Evolutionary conservation across 2,113 vertebrate genomes (phyloP).

Genomic region (Hassar affinis): DNA sequence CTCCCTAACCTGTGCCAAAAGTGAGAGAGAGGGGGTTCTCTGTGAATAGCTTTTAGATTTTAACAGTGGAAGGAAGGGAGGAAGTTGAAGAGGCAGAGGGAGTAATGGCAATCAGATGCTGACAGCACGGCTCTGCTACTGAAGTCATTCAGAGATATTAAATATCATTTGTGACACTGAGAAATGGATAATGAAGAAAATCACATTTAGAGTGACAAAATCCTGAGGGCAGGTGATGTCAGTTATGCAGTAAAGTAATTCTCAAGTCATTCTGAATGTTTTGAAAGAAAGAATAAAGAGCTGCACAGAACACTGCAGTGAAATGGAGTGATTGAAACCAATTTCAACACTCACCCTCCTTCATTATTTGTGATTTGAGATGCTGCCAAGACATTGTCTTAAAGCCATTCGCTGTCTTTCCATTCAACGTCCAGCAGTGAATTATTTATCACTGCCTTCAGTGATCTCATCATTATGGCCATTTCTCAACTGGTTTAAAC

Average conservation of each 20-base stretch:
- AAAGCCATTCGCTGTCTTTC: not conserved
- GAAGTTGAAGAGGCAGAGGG: slow-evolving; percentile 30
- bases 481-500: not conserved
- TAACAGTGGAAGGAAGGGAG: slow-evolving; percentile 40
- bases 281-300: not conserved
- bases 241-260: slow-evolving; percentile 2
- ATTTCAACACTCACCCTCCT: not conserved
- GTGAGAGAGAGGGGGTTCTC: slow-evolving; percentile 18
- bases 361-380: not conserved
- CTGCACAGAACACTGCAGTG: not conserved
- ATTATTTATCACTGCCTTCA: slow-evolving; percentile 12
- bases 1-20: slow-evolving; percentile 36
- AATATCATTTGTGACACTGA: slow-evolving; percentile 37
- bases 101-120: slow-evolving; percentile 53
- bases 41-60: slow-evolving; percentile 39
- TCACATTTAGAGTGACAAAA: slow-evolving; percentile 3
- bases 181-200: slow-evolving; percentile 25
- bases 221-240: slow-evolving; percentile 3
- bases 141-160: slow-evolving; percentile 38
- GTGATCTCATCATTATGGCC: not conserved
- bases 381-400: not conserved
- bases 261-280: not conserved
- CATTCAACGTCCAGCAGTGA: not conserved
- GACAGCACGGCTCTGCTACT: slow-evolving; percentile 40
- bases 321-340: not conserved